Conservation (phyloP, 2,888 invertebrate species). For the Pterostichus madidus region DNA sequence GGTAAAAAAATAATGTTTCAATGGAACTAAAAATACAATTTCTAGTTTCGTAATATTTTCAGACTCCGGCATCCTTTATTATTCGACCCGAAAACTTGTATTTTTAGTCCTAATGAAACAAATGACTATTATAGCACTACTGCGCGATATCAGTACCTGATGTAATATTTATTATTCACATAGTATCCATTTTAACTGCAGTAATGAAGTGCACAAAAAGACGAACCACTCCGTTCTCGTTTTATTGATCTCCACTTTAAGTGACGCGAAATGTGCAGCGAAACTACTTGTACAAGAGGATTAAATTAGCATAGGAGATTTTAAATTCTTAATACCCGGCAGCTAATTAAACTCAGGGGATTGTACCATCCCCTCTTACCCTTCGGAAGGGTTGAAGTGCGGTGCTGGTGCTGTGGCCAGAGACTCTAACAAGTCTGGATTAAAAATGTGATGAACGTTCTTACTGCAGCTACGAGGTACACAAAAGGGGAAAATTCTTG, state of each 20-base stretch:
- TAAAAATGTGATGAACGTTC: slow-evolving; percentile 43
- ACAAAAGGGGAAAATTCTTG: too few species aligned
- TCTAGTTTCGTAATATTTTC: too few species aligned
- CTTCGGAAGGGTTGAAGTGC: background rate
- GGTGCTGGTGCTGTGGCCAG: background rate
- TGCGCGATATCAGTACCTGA: too few species aligned
- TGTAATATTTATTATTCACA: too few species aligned
- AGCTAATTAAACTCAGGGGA: slow-evolving; percentile 50
- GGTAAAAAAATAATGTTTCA: too few species aligned
- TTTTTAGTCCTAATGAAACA: too few species aligned
- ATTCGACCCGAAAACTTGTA: too few species aligned
- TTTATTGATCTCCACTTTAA: slow-evolving; percentile 8
- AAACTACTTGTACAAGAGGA: slow-evolving; percentile 43
- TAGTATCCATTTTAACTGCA: too few species aligned
- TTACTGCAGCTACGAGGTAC: background rate
- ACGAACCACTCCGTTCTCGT: background rate
- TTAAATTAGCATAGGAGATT: slow-evolving; percentile 54
- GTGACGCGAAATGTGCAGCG: slow-evolving; percentile 30
- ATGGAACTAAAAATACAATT: too few species aligned
- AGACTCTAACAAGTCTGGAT: slow-evolving; percentile 8
- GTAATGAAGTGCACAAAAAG: background rate
- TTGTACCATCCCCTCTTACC: background rate
- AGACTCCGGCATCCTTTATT: too few species aligned
- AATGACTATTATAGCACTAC: too few species aligned
- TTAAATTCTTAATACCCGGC: slow-evolving; percentile 51